Evolutionary conservation across 2,113 vertebrate genomes (phyloP).

Genomic region (Micronycteris hirsuta): DNA sequence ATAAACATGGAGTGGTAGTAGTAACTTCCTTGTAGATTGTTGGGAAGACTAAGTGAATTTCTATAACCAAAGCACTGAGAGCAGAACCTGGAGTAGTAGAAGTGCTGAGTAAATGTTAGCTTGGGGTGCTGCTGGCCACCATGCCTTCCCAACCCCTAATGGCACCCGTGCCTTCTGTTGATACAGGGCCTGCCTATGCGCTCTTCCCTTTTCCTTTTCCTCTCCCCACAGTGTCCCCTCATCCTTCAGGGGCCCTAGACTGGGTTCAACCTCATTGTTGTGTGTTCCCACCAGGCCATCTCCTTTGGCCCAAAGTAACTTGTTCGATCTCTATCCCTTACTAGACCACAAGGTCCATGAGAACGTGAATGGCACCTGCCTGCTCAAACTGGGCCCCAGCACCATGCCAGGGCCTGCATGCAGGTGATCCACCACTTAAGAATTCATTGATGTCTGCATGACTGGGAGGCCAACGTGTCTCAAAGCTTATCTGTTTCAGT

Average conservation of each 20-base stretch:
- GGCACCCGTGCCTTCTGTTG: no score
- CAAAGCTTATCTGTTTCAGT: background rate
- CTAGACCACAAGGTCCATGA: background rate
- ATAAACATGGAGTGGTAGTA: background rate
- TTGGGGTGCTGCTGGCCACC: no score
- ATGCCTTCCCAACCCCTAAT: accelerated
- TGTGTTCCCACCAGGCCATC: background rate
- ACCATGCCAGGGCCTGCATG: background rate
- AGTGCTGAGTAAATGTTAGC: background rate
- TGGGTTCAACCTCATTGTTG: background rate
- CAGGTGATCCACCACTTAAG: background rate
- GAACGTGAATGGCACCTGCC: background rate
- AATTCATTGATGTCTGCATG: background rate
- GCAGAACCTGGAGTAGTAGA: background rate
- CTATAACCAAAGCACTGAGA: background rate
- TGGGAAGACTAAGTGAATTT: background rate
- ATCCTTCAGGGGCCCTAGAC: no score
- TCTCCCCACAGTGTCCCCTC: background rate
- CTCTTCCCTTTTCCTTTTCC: background rate
- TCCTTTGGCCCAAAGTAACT: background rate
- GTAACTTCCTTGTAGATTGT: background rate
- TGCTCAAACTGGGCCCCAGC: background rate
- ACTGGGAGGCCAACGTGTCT: background rate
- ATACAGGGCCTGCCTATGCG: accelerated
- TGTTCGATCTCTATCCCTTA: background rate